phyloP scores from a whole-genome alignment of 2,888 invertebrate species.

The Glaucopsyche alexis region DNA sequence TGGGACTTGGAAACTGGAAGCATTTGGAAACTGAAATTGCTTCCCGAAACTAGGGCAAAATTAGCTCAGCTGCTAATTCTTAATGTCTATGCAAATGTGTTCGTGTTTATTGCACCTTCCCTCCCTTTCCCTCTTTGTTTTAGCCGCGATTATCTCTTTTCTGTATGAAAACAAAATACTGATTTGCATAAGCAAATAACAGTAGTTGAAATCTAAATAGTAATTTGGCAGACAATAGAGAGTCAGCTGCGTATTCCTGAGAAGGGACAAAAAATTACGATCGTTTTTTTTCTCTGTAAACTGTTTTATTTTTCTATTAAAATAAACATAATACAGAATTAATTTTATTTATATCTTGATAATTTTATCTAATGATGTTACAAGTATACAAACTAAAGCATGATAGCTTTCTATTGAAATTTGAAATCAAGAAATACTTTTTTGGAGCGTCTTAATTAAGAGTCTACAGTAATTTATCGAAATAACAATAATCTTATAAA shows the following conservation, averaged over 20 bases:
- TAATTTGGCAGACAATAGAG: conserved; percentile 72
- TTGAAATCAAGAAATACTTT: no score
- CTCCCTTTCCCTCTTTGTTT: conserved; percentile 43
- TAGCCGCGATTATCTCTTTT: conserved; percentile 46
- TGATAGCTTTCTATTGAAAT: no score
- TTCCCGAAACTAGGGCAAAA: conserved; percentile 41
- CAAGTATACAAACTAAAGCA: no score
- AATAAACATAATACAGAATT: no score
- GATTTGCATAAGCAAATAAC: conserved; percentile 79
- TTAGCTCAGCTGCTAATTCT: conserved; percentile 65
- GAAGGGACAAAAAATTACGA: conserved; percentile 61
- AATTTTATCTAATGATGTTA: no score
- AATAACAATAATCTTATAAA: no score
- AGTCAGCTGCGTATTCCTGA: conserved; percentile 60
- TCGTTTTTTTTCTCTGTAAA: conserved; percentile 1
- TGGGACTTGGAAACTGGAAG: conserved; percentile 31
- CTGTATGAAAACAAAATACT: conserved; percentile 72
- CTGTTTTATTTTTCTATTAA: background rate
- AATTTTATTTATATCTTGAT: no score
- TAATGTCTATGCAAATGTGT: conserved; percentile 73
- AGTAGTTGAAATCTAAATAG: conserved; percentile 63
- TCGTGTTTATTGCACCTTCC: conserved; percentile 41
- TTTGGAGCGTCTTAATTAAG: no score
- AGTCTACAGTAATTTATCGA: no score
- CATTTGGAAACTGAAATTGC: conserved; percentile 33